These are phyloP conservation scores for Notarius lentiginosus DNA, from an alignment of 2,113 vertebrate species.

Conservation along the genomic window DNA sequence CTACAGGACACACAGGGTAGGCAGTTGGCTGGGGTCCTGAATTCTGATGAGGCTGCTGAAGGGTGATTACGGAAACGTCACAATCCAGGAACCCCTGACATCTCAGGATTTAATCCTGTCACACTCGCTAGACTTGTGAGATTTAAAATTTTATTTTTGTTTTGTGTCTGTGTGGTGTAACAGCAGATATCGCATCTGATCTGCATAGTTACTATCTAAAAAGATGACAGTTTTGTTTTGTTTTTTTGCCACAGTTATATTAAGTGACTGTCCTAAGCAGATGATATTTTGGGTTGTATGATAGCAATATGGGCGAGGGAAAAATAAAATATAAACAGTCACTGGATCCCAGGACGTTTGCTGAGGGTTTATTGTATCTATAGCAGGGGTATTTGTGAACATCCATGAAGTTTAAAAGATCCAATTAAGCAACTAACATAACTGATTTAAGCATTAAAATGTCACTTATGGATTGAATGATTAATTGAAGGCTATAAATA, in stretches of 20 bases:
- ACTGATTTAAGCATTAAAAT: no score
- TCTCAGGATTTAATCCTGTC: neutral
- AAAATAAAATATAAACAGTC: neutral
- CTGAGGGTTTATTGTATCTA: neutral
- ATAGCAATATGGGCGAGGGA: neutral
- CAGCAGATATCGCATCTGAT: neutral
- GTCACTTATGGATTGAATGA: neutral
- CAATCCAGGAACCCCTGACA: neutral
- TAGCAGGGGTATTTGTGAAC: neutral
- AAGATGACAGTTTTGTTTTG: neutral
- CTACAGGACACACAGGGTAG: neutral
- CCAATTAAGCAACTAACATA: no score
- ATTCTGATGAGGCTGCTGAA: neutral
- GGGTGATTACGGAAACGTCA: neutral
- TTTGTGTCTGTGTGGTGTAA: neutral
- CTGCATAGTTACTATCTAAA: neutral
- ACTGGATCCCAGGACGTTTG: no score
- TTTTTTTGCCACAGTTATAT: neutral
- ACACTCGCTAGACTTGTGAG: neutral
- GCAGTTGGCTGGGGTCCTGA: neutral
- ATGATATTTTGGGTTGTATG: neutral
- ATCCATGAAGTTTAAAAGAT: no score
- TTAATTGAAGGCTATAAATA: neutral
- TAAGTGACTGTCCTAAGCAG: neutral
- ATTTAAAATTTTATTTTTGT: neutral